Evolutionary conservation across 2,113 vertebrate genomes (phyloP), one percentile per base, ranked within the genome.

Genomic region (Rostratula benghalensis): DNA sequence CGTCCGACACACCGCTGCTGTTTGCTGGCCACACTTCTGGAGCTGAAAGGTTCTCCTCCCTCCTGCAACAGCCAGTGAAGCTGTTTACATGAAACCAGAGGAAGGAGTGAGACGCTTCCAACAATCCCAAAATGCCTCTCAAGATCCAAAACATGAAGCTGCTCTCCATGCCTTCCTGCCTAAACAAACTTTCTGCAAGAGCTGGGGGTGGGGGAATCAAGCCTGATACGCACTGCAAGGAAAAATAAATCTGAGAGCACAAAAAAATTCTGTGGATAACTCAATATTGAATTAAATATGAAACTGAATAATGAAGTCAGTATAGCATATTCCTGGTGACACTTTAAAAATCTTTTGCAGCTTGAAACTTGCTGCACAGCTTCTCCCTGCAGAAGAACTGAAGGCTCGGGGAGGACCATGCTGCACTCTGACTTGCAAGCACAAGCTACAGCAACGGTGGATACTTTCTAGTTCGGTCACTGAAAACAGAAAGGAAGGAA

Each of bases 401-500:
- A 51, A 30, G 71, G 10, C 50, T 25, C 0, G 0, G 18, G 61
- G 48, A 56, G 70, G 70, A 69, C 15, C 2, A 8, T 1, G 33
- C 76, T 50, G 85, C 21, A 6, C 48, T 3, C 25, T 8, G 21
- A 4, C 56, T 6, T 43, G 48, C 1, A 31, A 89, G 75, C 78
- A 48, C 1, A 2, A 85, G 65, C 69, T n/a, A 68, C 80, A 71
- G 91, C 80, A 50, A 22, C 4, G 30, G 77, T 25, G 51, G 74
- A 11, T 25, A 77, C 87, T 87, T 90, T 89, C 91, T 84, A 76
- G 30, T 53, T 76, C 92, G 87, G 65, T 25, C 92, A 91, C 95
- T 94, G 83, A 91, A 95, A 96, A 95, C 61, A 96, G 91, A 64
- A 84, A 92, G 92, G 94, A 91, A 95, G 92, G 92, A 91, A 94